phyloP scores from a whole-genome alignment of 2,888 invertebrate species.

The Mythimna impura region DNA sequence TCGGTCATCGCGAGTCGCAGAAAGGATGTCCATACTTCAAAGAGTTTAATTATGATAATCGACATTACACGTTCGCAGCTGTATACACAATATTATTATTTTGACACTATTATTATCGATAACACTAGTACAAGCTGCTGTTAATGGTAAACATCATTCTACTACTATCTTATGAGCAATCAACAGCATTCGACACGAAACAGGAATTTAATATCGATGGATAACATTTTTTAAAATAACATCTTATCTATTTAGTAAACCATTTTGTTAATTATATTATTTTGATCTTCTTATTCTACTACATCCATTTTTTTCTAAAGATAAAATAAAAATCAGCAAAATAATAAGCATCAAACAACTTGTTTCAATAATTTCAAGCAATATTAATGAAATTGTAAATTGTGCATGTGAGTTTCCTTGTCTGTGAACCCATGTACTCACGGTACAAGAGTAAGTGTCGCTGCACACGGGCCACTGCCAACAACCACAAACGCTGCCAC shows the following conservation, averaged over 20 bases:
- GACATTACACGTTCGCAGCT: constrained; percentile 11
- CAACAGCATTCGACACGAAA: constrained; percentile 32
- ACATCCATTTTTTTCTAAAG: no score
- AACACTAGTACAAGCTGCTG: constrained; percentile 26
- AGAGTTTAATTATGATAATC: constrained; percentile 11
- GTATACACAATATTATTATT: constrained; percentile 17
- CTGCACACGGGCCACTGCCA: no score
- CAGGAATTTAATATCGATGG: constrained; percentile 21
- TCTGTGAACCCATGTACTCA: no score
- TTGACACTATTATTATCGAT: constrained; percentile 13
- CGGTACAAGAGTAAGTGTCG: no score
- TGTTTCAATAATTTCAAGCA: no score
- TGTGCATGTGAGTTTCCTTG: no score
- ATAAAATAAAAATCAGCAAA: no score
- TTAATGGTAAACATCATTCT: constrained; percentile 27
- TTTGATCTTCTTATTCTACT: not conserved
- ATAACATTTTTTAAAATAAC: constrained; percentile 13
- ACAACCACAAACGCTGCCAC: no score
- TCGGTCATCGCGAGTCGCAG: no score
- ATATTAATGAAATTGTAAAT: no score
- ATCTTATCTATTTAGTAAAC: constrained; percentile 10
- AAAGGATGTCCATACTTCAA: no score
- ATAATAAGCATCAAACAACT: no score
- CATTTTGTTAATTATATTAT: constrained; percentile 6
- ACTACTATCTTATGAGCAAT: constrained; percentile 9